These are phyloP conservation scores for Harmothoe impar DNA, from an alignment of 2,888 invertebrate genomes.

Conservation along the genomic window DNA sequence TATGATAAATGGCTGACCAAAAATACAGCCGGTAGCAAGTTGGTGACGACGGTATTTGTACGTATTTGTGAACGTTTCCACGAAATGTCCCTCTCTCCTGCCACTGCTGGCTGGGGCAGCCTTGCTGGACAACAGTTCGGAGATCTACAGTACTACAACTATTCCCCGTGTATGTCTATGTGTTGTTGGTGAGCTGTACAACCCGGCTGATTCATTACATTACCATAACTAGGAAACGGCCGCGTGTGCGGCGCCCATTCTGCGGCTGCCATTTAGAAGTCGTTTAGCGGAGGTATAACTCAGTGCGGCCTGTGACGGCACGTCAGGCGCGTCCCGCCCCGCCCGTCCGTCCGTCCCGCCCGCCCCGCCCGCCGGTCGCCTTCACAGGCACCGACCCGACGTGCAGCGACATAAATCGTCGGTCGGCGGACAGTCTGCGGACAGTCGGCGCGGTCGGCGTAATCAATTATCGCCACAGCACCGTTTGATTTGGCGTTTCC, in stretches of 20 bases:
- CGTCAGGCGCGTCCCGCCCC: background rate
- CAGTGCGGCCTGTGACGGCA: background rate
- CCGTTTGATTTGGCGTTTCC: conserved; percentile 43
- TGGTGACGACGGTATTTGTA: no score
- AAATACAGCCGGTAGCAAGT: no score
- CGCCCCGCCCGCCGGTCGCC: conserved; percentile 19
- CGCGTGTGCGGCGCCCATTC: background rate
- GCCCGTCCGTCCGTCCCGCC: background rate
- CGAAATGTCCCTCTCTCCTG: no score
- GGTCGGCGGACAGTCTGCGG: background rate
- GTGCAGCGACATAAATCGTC: conserved; percentile 17
- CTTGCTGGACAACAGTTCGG: no score
- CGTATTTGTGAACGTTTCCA: no score
- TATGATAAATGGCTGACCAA: no score
- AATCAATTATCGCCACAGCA: conserved; percentile 3
- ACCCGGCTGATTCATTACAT: background rate
- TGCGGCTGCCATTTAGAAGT: conserved; percentile 1
- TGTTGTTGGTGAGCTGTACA: background rate
- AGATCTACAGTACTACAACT: no score
- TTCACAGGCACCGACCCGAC: no score
- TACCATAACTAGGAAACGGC: conserved; percentile 51
- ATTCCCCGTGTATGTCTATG: no score
- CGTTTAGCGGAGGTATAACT: conserved; percentile 11
- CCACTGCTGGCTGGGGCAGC: no score
- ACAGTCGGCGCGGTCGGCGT: background rate